Base-by-base conservation (phyloP, 2,113 vertebrate genomes). In the Acinonyx jubatus region DNA sequence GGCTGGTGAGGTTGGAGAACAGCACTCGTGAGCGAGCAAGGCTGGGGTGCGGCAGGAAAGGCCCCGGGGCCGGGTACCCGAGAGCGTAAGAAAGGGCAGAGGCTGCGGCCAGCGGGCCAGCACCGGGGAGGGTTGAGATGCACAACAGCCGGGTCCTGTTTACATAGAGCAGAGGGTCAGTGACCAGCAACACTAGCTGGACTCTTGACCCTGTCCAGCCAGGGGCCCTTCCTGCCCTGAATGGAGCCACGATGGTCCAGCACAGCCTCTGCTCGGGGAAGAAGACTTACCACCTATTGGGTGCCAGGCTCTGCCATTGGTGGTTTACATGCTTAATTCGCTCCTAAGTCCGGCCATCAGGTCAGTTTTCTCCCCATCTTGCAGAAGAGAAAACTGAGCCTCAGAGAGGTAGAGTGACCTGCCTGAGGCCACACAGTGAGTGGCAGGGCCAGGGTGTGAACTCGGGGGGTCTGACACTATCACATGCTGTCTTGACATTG, bases 361-460 rank as follows among this genome's bases (percentile, higher is more conserved):
- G 36, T 14, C n/a, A 2, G 6, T 38, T 52, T 91, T 31, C 57
- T 93, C 48, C 57, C n/a, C 61, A 31, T 82, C 79, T 41, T 55
- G 69, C 80, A 55, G 83, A 83, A 76, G 63, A 78, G 83, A 89
- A 92, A 68, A 94, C 61, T 25, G 81, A 97, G 83, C 38, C 38
- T 50, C 61, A 55, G 66, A 82, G 90, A 81, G 61, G 19, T 12
- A 33, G 21, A 7, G 45, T 69, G 50, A 25, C 31, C 69, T 27
- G 45, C 50, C 78, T 3, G 1, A 50, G 71, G 74, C 85, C 85
- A 80, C 94, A 29, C 31, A 79, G 57, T 11, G 19, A 63, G 19
- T 10, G 31, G 27, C 81, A 48, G 38, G 38, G 25, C 68, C 7
- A 7, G 36, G 50, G 18, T 50, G 93, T 78, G 68, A 45, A 25